Base-by-base conservation (phyloP, 2,888 invertebrate genomes). In the Hirudinaria manillensis region DNA sequence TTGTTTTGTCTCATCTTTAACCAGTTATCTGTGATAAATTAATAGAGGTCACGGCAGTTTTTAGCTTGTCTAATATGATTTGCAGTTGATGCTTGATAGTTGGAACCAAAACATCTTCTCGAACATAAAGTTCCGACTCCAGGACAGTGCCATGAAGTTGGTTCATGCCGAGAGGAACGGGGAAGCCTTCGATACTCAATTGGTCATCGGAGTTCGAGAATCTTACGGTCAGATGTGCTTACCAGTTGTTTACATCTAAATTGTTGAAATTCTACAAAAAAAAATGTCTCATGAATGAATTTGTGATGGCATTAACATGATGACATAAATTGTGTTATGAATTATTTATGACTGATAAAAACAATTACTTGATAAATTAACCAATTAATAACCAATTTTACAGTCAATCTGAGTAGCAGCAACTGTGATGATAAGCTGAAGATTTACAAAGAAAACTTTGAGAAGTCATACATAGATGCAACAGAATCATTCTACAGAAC, bases 61-160 rank as follows among this genome's bases (percentile, higher is more conserved):
- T n/a, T 36, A 68, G n/a, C 2, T 61, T 19, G 19, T 61, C 29
- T 61, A 24, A 27, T 68, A 13, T 68, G 1, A 34, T 68, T 78
- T 80, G 24, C 80, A 97, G 89, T 87, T 97, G 77, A 99, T 99
- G 99, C 88, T 99, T 78, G 96, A 97, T 85, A 94, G 93, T 77
- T 99, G 99, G 99, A 97, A 98, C 87, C 91, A 92, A 84, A 93
- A 92, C 84, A 98, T 99, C 83, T 99, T 99, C 86, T 90, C 90
- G 84, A 93, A 94, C 84, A 96, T 99, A 80, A 96, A 96, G 85
- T 91, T 93, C 83, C 89, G 93, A 79, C 82, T 88, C 38, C 85
- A 85, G 79, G 84, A 83, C 79, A 95, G 96, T 80, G 98, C 98
- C 2, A 97, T 99, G 95, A 93, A 94, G 86, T 89, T 99, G 79